Percentiles rank a stretch among this genome's conserved stretches.
phyloP scores from a whole-genome alignment of 2,888 invertebrate species.

The Fabriciana adippe region DNA sequence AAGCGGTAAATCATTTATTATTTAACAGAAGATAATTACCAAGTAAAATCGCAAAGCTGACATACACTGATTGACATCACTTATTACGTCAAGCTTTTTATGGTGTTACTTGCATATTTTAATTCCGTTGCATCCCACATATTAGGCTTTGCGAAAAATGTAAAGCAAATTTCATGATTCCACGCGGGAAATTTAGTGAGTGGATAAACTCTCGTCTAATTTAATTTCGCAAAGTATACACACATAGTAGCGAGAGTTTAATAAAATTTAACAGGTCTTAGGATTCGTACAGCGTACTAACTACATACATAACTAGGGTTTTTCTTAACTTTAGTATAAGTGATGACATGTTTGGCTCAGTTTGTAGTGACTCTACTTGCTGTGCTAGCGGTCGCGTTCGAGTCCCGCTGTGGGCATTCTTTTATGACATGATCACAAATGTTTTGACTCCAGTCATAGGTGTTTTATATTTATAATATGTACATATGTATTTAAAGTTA shows the following conservation, averaged over 20 bases:
- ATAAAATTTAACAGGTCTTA: neutral
- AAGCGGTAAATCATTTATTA: neutral
- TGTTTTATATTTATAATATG: no score
- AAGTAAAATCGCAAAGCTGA: constrained; percentile 29
- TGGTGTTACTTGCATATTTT: constrained; percentile 2
- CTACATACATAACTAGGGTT: no score
- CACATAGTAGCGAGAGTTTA: neutral
- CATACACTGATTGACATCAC: constrained; percentile 13
- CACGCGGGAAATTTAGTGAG: neutral
- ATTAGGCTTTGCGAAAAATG: neutral
- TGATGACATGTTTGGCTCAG: no score
- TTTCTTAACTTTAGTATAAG: no score
- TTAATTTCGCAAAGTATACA: neutral
- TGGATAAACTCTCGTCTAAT: neutral
- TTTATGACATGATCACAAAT: no score
- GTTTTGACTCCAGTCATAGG: no score
- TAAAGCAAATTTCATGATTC: neutral
- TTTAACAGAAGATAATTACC: neutral
- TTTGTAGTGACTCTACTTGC: no score
- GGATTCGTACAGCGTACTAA: no score
- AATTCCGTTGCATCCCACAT: neutral
- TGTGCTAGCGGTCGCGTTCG: no score
- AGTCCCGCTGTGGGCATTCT: no score
- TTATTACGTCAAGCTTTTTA: neutral
- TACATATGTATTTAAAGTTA: no score